Percentiles rank a stretch among this genome's conserved stretches.
phyloP scores from a whole-genome alignment of 2,113 vertebrate species.

The Oncorhynchus gorbuscha region DNA sequence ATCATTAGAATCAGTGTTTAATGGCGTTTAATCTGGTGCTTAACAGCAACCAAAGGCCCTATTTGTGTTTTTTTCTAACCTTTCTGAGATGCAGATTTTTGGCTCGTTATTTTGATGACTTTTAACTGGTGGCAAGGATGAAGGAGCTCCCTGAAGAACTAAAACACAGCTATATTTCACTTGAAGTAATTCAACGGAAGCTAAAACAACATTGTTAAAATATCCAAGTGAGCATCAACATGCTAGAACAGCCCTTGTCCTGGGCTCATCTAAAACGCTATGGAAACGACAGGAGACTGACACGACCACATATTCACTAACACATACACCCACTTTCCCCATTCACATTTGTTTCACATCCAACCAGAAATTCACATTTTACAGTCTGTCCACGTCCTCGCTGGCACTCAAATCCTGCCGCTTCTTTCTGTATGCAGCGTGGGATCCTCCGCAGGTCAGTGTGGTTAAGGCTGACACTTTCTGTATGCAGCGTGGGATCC shows the following conservation, averaged over 20 bases:
- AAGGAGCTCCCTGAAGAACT: constrained; percentile 15
- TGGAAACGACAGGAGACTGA: constrained; percentile 47
- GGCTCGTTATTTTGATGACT: background rate
- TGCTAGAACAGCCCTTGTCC: constrained; percentile 18
- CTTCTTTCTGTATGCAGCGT: constrained; percentile 69
- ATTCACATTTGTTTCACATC: constrained; percentile 69
- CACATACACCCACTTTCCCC: constrained; percentile 55
- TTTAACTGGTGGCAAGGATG: constrained; percentile 9
- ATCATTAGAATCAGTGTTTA: constrained; percentile 50
- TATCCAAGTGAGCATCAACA: background rate
- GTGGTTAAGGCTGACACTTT: background rate
- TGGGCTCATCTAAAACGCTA: constrained; percentile 39
- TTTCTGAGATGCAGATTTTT: background rate
- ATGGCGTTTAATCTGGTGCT: constrained; percentile 43
- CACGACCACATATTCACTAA: constrained; percentile 55
- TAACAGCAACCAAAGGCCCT: constrained; percentile 37
- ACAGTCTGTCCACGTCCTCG: constrained; percentile 67
- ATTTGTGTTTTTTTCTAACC: constrained; percentile 24
- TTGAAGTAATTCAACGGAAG: constrained; percentile 35
- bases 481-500: constrained; percentile 2
- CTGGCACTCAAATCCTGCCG: constrained; percentile 66
- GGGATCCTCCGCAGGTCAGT: constrained; percentile 61
- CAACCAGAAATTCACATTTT: constrained; percentile 63
- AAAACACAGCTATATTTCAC: constrained; percentile 25
- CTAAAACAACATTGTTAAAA: background rate